phyloP scores from a whole-genome alignment of 2,113 vertebrate species.

The Siphamia tubifer region DNA sequence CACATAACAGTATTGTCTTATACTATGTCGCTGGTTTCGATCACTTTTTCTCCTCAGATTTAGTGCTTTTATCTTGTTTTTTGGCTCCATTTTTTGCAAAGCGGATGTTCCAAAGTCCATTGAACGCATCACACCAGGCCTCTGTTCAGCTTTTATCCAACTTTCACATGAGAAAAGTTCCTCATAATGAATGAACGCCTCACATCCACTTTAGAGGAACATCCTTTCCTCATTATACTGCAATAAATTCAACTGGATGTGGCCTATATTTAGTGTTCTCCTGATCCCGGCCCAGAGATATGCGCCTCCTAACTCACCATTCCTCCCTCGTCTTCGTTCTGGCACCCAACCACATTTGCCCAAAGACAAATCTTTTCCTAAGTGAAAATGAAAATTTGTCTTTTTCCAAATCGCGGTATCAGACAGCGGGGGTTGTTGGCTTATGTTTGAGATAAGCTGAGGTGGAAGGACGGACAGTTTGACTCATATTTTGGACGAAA shows the following conservation, averaged over 20 bases:
- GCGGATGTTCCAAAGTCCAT: too few species aligned
- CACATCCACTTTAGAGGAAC: constrained; percentile 84
- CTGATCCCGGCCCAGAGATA: constrained; percentile 91
- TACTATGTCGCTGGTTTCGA: too few species aligned
- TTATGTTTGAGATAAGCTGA: constrained; percentile 42
- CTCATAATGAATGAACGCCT: constrained; percentile 88
- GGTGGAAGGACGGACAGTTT: constrained; percentile 54
- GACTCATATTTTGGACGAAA: constrained; percentile 2
- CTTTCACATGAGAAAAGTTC: constrained; percentile 96
- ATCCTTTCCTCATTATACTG: constrained; percentile 98
- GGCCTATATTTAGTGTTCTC: constrained; percentile 94
- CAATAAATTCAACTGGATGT: constrained; percentile 95
- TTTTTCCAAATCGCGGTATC: constrained; percentile 36
- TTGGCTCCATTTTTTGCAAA: too few species aligned
- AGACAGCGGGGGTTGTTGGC: constrained; percentile 47
- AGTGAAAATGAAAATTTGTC: constrained; percentile 48
- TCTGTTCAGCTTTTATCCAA: constrained; percentile 79
- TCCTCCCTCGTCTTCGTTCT: constrained; percentile 56
- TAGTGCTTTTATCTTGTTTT: too few species aligned
- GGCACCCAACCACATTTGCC: constrained; percentile 48
- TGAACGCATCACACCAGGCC: too few species aligned
- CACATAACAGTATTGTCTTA: too few species aligned
- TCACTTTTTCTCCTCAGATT: too few species aligned
- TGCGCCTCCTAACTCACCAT: constrained; percentile 79
- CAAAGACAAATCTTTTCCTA: constrained; percentile 59